Conservation (phyloP, 2,797 vertebrate species). For the Potorous gilbertii region DNA sequence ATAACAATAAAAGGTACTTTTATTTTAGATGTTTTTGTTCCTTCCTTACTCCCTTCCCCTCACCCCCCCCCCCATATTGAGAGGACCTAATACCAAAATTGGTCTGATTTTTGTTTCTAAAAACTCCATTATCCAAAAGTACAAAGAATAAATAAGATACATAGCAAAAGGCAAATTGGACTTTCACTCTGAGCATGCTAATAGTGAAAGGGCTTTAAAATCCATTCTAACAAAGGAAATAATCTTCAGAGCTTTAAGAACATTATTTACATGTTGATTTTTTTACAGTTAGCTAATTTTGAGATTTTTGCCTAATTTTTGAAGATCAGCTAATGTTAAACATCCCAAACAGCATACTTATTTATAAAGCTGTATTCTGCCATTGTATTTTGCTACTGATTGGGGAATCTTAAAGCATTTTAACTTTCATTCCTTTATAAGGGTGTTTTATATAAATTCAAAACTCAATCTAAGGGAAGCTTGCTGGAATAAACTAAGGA, state of each 20-base stretch:
- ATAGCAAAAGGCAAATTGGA: constrained; percentile 50
- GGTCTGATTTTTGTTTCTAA: constrained; percentile 60
- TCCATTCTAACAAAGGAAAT: constrained; percentile 53
- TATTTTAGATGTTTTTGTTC: constrained; percentile 59
- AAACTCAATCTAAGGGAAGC: constrained; percentile 76
- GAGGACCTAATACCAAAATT: constrained; percentile 61
- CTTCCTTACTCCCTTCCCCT: not conserved
- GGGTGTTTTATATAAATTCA: constrained; percentile 71
- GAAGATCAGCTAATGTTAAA: constrained; percentile 52
- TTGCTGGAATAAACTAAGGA: constrained; percentile 67
- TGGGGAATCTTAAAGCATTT: constrained; percentile 76
- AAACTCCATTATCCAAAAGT: constrained; percentile 44
- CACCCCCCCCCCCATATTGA: not conserved
- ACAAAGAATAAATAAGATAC: constrained; percentile 15
- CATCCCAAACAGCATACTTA: constrained; percentile 61
- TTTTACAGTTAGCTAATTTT: constrained; percentile 48
- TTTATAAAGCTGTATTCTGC: constrained; percentile 71
- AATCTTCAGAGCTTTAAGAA: constrained; percentile 66
- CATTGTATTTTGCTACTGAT: constrained; percentile 75
- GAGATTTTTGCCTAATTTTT: constrained; percentile 59
- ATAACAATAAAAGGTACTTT: constrained; percentile 59
- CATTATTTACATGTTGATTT: constrained; percentile 54
- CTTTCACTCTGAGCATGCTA: constrained; percentile 61
- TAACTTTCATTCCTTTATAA: constrained; percentile 75
- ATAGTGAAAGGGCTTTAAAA: constrained; percentile 64